phyloP scores from a whole-genome alignment of 2,797 vertebrate species.

The Pipistrellus pipistrellus region DNA sequence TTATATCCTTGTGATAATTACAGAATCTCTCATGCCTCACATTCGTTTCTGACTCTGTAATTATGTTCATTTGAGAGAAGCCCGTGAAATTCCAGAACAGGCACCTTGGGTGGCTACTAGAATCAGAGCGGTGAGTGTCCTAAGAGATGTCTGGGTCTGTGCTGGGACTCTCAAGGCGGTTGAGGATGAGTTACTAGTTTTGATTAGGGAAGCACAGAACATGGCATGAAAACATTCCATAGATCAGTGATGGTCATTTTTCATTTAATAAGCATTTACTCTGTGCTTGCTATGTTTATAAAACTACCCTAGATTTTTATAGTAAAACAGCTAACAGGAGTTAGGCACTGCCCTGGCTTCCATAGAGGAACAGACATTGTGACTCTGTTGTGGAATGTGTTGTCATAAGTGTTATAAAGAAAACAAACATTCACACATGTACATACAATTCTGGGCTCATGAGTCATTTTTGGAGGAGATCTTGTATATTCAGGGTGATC shows the following conservation, averaged over 20 bases:
- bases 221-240: neutral
- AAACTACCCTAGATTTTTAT: neutral
- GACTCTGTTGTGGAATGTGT: neutral
- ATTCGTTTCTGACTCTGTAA: neutral
- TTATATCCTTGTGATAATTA: neutral
- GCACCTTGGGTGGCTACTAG: neutral
- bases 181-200: neutral
- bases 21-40: neutral
- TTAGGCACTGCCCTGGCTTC: neutral
- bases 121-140: neutral
- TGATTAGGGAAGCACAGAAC: neutral
- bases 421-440: neutral
- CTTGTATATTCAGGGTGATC: neutral
- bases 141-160: neutral
- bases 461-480: neutral
- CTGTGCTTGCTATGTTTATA: neutral
- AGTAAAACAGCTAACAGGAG: constrained; percentile 27
- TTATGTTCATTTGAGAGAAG: neutral
- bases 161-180: neutral
- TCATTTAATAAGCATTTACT: constrained; percentile 37
- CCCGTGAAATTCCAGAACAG: neutral
- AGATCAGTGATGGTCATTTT: neutral
- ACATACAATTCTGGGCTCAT: neutral
- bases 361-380: neutral
- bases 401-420: neutral